phyloP scores from a whole-genome alignment of 2,888 invertebrate genomes.

The Drosophila rubida region DNA sequence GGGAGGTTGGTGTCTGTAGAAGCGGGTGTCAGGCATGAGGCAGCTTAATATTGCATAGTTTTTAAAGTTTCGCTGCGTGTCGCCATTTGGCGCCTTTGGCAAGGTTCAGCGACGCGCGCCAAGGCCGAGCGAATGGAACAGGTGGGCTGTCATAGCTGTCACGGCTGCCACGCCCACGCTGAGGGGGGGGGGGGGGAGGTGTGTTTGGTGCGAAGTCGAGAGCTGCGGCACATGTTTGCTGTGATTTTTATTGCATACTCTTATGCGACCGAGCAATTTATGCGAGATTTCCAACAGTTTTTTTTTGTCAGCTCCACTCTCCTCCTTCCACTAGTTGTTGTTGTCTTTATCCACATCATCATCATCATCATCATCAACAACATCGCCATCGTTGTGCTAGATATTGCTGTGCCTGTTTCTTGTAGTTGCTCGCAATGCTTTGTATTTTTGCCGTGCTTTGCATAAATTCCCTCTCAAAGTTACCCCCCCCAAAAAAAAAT shows the following conservation, averaged over 20 bases:
- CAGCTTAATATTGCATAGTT: conserved; percentile 48
- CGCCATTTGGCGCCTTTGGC: conserved; percentile 28
- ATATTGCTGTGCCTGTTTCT: conserved; percentile 1
- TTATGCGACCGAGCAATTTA: conserved; percentile 67
- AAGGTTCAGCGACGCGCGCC: background rate
- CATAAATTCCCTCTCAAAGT: conserved; percentile 65
- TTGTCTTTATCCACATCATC: background rate
- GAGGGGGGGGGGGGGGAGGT: background rate
- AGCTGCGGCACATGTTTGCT: conserved; percentile 46
- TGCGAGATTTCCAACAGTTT: conserved; percentile 66
- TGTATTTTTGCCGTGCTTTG: conserved; percentile 65
- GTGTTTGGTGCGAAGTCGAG: background rate
- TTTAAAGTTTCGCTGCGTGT: conserved; percentile 54
- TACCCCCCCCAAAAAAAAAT: conserved; percentile 8
- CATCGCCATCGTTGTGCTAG: background rate
- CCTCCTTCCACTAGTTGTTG: background rate
- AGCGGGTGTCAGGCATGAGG: background rate
- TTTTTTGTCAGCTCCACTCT: conserved; percentile 15
- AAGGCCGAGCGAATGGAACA: conserved; percentile 24
- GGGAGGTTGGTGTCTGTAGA: background rate
- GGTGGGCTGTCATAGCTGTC: background rate
- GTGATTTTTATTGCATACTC: conserved; percentile 80
- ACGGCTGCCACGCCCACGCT: background rate
- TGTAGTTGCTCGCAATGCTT: conserved; percentile 10
- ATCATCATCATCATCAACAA: background rate